Percentiles rank a stretch among this genome's conserved stretches.
Evolutionary conservation across 2,888 invertebrate species (phyloP).

Genomic region (Synanthedon formicaeformis): DNA sequence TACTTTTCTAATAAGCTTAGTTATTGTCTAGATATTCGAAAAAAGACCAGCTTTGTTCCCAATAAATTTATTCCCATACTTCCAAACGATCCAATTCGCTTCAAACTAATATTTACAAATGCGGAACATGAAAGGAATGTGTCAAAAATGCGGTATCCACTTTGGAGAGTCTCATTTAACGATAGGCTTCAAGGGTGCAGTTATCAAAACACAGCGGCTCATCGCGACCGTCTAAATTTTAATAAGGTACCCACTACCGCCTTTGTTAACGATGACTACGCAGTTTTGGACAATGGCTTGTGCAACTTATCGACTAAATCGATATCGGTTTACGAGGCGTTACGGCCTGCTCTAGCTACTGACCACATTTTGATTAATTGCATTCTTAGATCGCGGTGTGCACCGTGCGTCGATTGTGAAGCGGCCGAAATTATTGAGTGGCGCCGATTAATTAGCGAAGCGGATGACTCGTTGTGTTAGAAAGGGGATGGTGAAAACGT

Average conservation of each 20-base stretch:
- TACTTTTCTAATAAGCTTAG: no score
- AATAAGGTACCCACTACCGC: conserved; percentile 69
- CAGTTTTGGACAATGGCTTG: conserved; percentile 63
- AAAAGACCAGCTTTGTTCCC: no score
- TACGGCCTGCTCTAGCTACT: conserved; percentile 62
- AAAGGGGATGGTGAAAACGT: conserved; percentile 39
- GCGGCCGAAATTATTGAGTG: conserved; percentile 44
- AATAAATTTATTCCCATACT: no score
- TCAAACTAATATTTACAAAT: conserved; percentile 42
- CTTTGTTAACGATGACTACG: conserved; percentile 58
- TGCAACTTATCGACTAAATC: conserved; percentile 69
- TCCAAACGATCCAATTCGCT: conserved; percentile 22
- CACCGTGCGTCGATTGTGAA: conserved; percentile 21
- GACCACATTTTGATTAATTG: conserved; percentile 68
- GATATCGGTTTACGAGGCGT: conserved; percentile 69
- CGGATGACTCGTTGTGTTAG: conserved; percentile 40
- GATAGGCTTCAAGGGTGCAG: conserved; percentile 40
- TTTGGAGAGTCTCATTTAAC: conserved; percentile 33
- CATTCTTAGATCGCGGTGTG: conserved; percentile 45
- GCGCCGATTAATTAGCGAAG: conserved; percentile 65
- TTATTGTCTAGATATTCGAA: no score
- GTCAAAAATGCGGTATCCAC: conserved; percentile 41
- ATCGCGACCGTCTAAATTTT: conserved; percentile 64
- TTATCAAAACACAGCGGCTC: conserved; percentile 66
- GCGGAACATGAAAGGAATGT: conserved; percentile 17